These are phyloP conservation scores for Pseudorasbora parva DNA, from an alignment of 2,113 vertebrate species.

Conservation along the genomic window DNA sequence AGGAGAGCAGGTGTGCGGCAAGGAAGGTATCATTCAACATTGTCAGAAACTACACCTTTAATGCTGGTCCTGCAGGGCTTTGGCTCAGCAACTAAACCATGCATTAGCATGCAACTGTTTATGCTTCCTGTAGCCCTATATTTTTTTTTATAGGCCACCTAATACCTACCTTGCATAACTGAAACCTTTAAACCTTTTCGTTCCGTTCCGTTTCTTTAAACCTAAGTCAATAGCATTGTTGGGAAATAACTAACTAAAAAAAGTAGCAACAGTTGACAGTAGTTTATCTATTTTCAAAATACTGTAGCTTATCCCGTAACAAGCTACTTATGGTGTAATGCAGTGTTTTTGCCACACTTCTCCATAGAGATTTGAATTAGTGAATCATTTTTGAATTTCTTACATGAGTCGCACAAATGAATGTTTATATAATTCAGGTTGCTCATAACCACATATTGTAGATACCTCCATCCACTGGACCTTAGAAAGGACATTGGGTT, in stretches of 20 bases:
- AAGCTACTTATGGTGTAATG: background rate
- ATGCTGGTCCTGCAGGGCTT: constrained; percentile 19
- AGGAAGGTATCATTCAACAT: constrained; percentile 12
- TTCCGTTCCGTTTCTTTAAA: too few relatives aligned
- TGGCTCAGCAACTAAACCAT: background rate
- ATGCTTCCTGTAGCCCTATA: background rate
- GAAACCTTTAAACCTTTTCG: background rate
- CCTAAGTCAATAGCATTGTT: background rate
- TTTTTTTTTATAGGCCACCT: constrained; percentile 5
- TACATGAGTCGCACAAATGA: background rate
- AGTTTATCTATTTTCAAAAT: constrained; percentile 13
- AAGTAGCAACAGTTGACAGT: background rate
- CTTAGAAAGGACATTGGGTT: background rate
- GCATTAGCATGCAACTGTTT: constrained; percentile 5
- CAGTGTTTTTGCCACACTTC: background rate
- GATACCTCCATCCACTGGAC: background rate
- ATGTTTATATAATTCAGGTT: background rate
- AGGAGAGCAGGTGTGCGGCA: background rate
- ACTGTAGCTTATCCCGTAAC: background rate
- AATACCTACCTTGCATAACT: background rate
- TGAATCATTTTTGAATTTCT: background rate
- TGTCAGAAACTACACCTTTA: background rate
- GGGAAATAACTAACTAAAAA: background rate
- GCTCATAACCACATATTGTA: background rate
- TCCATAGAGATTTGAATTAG: background rate